Conservation (phyloP, 2,888 invertebrate species). For the Drosophila colorata region DNA sequence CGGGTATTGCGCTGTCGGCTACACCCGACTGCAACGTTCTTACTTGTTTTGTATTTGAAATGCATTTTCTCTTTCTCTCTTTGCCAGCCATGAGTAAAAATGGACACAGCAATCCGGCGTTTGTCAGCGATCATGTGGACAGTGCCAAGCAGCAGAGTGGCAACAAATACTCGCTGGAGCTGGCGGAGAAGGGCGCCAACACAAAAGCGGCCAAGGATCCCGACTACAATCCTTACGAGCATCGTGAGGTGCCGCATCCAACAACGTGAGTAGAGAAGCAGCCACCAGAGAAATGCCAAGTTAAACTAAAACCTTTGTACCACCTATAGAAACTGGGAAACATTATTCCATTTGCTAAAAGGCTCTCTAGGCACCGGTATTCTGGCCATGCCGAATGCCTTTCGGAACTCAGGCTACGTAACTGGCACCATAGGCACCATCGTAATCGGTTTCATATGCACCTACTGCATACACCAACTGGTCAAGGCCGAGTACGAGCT, state of each 20-base stretch:
- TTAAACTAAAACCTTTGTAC: neutral
- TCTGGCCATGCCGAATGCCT: conserved; percentile 92
- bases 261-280: conserved; percentile 88
- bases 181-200: conserved; percentile 82
- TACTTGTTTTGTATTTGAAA: neutral
- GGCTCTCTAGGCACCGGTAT: conserved; percentile 97
- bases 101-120: conserved; percentile 84
- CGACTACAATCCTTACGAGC: conserved; percentile 89
- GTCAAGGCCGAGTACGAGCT: conserved; percentile 87
- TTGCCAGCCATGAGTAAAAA: conserved; percentile 82
- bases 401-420: conserved; percentile 87
- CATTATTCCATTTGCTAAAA: conserved; percentile 95
- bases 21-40: too few species aligned
- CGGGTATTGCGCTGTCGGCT: too few species aligned
- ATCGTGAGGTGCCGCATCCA: conserved; percentile 89
- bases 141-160: conserved; percentile 59
- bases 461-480: conserved; percentile 96
- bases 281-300: neutral
- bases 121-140: conserved; percentile 82
- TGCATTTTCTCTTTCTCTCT: conserved; percentile 3
- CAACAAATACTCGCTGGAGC: conserved; percentile 81
- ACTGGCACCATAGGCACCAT: conserved; percentile 93
- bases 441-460: conserved; percentile 94
- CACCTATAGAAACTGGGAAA: conserved; percentile 90
- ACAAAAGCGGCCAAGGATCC: conserved; percentile 76